These are phyloP conservation scores for Galeopterus variegatus DNA, from an alignment of 2,113 vertebrate genomes.

Conservation along the genomic window DNA sequence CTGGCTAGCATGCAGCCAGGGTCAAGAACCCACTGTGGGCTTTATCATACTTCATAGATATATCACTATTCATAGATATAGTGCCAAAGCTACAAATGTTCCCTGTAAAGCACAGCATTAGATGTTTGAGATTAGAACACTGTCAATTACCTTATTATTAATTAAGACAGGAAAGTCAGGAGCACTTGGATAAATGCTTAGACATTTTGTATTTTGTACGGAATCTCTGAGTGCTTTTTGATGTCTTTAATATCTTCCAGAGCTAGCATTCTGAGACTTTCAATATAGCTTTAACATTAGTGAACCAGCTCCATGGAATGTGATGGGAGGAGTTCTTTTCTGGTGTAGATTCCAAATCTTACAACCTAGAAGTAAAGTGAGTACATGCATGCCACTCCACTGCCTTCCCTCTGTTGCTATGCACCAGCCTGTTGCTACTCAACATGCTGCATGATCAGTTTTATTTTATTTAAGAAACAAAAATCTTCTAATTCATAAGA, in stretches of 20 bases:
- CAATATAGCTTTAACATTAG: constrained; percentile 17
- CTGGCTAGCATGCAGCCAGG: background rate
- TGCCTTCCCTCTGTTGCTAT: background rate
- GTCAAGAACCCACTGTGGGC: background rate
- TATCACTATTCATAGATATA: background rate
- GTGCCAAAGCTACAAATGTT: background rate
- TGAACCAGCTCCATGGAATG: constrained; percentile 7
- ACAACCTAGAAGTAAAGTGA: background rate
- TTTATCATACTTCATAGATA: background rate
- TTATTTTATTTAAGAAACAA: constrained; percentile 44
- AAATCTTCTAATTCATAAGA: constrained; percentile 34
- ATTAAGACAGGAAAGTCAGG: background rate
- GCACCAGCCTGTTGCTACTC: background rate
- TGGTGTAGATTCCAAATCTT: constrained; percentile 6
- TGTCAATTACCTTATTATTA: constrained; percentile 31
- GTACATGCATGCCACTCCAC: background rate
- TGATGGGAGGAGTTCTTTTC: constrained; percentile 9
- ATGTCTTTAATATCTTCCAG: constrained; percentile 13
- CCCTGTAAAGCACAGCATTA: background rate
- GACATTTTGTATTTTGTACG: constrained; percentile 39
- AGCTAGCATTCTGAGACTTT: constrained; percentile 15
- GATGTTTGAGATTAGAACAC: background rate
- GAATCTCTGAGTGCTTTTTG: constrained; percentile 10
- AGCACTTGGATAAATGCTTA: background rate
- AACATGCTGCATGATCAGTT: background rate